Conservation (phyloP, 1,140 invertebrate genomes). For the Neodiprion virginianus region DNA sequence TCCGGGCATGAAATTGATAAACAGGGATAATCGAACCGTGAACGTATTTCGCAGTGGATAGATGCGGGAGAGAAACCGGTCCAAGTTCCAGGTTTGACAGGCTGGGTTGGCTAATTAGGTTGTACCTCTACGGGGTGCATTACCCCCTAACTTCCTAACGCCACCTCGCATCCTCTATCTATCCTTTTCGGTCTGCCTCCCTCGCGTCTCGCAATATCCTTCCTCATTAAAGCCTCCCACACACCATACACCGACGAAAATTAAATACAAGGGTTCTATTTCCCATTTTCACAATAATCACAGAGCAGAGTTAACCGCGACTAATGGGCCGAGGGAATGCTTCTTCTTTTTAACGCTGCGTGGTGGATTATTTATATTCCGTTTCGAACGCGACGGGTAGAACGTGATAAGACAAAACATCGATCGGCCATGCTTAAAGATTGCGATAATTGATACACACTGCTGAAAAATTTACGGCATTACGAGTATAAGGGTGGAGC, state of each 20-base stretch:
- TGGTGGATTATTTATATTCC: no score
- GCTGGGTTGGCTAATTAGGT: conserved; percentile 5
- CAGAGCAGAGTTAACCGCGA: background rate
- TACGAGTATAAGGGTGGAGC: no score
- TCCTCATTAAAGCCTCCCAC: conserved; percentile 8
- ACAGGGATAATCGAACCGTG: background rate
- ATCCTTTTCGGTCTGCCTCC: background rate
- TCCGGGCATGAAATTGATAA: conserved; percentile 8
- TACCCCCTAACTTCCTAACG: conserved; percentile 5
- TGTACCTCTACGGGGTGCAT: background rate
- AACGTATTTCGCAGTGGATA: background rate
- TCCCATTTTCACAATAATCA: conserved; percentile 8
- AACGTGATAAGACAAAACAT: no score
- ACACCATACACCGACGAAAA: background rate
- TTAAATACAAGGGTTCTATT: conserved; percentile 14
- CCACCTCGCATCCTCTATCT: background rate
- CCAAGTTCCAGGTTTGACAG: background rate
- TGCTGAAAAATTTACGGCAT: no score
- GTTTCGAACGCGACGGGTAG: no score
- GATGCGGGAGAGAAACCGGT: background rate
- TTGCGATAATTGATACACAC: no score
- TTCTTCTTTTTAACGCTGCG: no score
- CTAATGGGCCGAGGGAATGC: background rate
- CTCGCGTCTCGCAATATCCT: background rate
- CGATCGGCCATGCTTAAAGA: no score